Percentiles rank a stretch among this genome's conserved stretches.
Evolutionary conservation across 2,797 vertebrate species (phyloP).

Genomic region (Propithecus deckenii): DNA sequence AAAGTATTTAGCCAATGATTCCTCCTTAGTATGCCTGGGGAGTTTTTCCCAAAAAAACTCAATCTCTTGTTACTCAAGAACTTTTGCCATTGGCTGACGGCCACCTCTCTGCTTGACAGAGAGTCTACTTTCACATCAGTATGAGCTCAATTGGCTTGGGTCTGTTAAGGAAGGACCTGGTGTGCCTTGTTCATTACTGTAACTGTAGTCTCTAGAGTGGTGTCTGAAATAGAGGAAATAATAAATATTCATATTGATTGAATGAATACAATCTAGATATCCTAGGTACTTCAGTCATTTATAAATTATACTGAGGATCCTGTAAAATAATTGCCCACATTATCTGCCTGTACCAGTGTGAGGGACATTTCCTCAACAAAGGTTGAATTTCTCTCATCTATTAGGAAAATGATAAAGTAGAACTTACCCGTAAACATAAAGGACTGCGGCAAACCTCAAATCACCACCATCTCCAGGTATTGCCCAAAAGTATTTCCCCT

Average conservation of each 20-base stretch:
- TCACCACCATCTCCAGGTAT: not conserved
- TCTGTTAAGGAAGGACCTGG: not conserved
- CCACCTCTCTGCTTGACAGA: not conserved
- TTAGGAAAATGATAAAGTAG: not conserved
- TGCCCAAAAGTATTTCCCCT: not conserved
- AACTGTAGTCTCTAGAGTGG: not conserved
- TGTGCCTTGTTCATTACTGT: not conserved
- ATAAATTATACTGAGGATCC: not conserved
- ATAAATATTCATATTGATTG: not conserved
- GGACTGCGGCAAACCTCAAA: not conserved
- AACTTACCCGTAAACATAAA: not conserved
- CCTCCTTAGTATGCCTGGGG: not conserved
- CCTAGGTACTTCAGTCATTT: not conserved
- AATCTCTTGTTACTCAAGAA: not conserved
- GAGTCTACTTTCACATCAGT: not conserved
- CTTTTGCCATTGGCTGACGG: not conserved
- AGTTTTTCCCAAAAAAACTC: not conserved
- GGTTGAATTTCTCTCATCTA: not conserved
- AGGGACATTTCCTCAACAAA: not conserved
- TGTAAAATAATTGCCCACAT: not conserved
- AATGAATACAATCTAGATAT: not conserved
- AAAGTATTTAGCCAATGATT: not conserved
- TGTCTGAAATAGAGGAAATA: not conserved
- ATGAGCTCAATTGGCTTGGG: not conserved
- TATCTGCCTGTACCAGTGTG: not conserved